These are phyloP conservation scores for Nannoperca australis DNA, from an alignment of 2,797 vertebrate species.

Conservation along the genomic window DNA sequence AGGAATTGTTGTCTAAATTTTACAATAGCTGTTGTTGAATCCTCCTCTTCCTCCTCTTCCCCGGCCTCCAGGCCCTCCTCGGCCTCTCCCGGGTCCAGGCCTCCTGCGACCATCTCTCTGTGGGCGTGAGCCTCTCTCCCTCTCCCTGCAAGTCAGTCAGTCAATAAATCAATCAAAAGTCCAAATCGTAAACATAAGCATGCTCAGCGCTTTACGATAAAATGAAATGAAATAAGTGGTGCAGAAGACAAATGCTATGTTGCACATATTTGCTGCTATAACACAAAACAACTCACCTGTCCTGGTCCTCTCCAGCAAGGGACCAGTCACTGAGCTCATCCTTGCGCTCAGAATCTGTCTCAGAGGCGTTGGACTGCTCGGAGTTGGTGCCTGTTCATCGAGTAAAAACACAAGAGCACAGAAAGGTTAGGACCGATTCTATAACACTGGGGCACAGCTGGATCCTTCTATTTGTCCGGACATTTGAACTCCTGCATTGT, in stretches of 20 bases:
- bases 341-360: constrained; percentile 96
- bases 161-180: neutral
- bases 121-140: constrained; percentile 84
- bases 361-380: constrained; percentile 96
- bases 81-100: constrained; percentile 88
- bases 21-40: constrained; percentile 92
- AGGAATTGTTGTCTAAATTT: constrained; percentile 15
- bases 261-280: neutral
- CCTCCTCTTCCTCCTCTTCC: constrained; percentile 92
- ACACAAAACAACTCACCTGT: constrained; percentile 71
- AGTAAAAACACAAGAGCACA: constrained; percentile 19
- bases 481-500: neutral
- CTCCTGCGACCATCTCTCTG: constrained; percentile 88
- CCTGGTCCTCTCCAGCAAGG: constrained; percentile 92
- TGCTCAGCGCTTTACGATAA: neutral
- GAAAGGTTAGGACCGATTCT: neutral
- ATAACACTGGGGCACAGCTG: neutral
- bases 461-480: neutral
- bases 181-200: neutral
- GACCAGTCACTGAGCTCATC: constrained; percentile 99
- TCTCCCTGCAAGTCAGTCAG: constrained; percentile 75
- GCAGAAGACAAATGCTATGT: neutral
- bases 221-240: neutral
- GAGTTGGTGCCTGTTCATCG: constrained; percentile 91
- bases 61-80: constrained; percentile 90